Evolutionary conservation across 2,888 invertebrate species (phyloP), one percentile per base, ranked within the genome.

Genomic region (Halictus ligatus): DNA sequence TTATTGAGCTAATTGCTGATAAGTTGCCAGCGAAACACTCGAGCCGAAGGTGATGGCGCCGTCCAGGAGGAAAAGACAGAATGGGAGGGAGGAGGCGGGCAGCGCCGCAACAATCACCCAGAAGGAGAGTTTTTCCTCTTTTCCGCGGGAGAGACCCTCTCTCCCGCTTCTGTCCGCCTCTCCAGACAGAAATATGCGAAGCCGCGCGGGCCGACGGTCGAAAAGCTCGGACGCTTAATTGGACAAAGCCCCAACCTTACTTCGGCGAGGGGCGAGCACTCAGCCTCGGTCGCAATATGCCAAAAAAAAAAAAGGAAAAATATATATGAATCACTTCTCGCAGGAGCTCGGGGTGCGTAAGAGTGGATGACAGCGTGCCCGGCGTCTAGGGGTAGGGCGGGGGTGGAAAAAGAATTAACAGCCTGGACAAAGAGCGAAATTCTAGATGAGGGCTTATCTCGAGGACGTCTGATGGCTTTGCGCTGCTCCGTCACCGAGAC

Each of bases 1-100:
- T 95, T 95, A 95, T 95, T 94, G 94, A 92, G 94, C 94, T 95
- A 94, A 95, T 95, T 94, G 94, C 93, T 87, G 92, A 94, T 94
- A 94, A 95, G 94, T 94, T 92, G 90, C 90, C 92, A 91, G 91
- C 91, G 91, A 92, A 92, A 93, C 92, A 92, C 91, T 92, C 89
- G 90, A 90, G 80, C 73, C 87, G 84, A 88, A 88, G 88, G 89
- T 91, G 88, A 89, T 78, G 90, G 79, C 85, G 80, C 54, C 64
- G 64, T 72, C 60, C 75, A 75, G 81, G 83, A 88, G 84, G 75
- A 84, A 8, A 78, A 80, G 81, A 77, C 73, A 48, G 50, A 10
- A 43, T 35, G 69, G 69, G 40, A 40, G 35, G 72, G 46, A 40
- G 75, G 75, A 46, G 75, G 76, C 79, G n/a, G 10, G 54, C 58